Conservation (phyloP, 2,113 vertebrate genomes). For the Oostethus manadensis region DNA sequence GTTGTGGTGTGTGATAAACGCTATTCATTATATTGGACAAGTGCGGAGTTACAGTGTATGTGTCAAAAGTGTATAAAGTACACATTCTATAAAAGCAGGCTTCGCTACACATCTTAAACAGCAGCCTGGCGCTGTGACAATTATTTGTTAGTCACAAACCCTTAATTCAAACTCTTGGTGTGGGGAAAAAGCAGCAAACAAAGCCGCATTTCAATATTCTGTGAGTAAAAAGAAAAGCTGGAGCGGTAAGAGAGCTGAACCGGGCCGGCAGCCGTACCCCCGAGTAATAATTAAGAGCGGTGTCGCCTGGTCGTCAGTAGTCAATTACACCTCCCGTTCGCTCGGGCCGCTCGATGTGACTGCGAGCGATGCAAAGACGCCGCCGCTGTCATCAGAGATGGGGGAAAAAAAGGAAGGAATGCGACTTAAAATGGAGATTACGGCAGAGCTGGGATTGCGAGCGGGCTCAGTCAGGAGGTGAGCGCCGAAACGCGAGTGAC, state of each 20-base stretch:
- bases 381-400: slow-evolving; percentile 61
- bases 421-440: slow-evolving; percentile 70
- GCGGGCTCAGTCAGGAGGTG: slow-evolving; percentile 73
- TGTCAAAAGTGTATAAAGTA: too few species aligned
- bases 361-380: slow-evolving; percentile 60
- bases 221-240: slow-evolving; percentile 54
- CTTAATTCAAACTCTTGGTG: slow-evolving; percentile 47
- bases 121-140: too few species aligned
- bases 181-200: slow-evolving; percentile 50
- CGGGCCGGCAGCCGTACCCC: slow-evolving; percentile 62
- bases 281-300: slow-evolving; percentile 76
- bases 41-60: too few species aligned
- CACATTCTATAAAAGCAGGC: too few species aligned
- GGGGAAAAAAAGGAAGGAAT: slow-evolving; percentile 53
- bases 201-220: slow-evolving; percentile 64
- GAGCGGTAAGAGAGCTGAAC: slow-evolving; percentile 55
- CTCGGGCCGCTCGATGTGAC: slow-evolving; percentile 64
- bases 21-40: too few species aligned
- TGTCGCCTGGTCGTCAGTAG: slow-evolving; percentile 70
- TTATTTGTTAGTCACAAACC: too few species aligned
- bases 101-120: too few species aligned
- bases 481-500: slow-evolving; percentile 67
- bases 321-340: slow-evolving; percentile 74
- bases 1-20: too few species aligned
- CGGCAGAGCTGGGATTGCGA: slow-evolving; percentile 60